These are phyloP conservation scores for Podotricha telesiphe DNA, from an alignment of 2,888 invertebrate species.

Conservation along the genomic window DNA sequence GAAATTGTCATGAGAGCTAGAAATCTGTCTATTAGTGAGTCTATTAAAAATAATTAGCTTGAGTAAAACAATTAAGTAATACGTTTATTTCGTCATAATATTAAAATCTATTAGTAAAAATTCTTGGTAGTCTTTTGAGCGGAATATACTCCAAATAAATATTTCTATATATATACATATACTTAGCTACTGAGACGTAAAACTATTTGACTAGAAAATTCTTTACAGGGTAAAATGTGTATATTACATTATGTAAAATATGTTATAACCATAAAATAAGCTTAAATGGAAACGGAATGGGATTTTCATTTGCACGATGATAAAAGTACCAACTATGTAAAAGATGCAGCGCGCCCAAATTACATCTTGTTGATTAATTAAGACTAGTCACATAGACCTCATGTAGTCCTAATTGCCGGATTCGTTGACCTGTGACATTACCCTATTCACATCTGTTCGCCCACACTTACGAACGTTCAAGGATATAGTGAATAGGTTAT, in stretches of 20 bases:
- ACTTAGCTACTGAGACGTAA: too few species aligned
- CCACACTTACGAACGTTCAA: slow-evolving; percentile 24
- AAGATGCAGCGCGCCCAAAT: neutral
- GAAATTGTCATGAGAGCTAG: neutral
- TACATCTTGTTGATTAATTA: slow-evolving; percentile 9
- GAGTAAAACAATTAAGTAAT: slow-evolving; percentile 3
- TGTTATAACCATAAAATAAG: too few species aligned
- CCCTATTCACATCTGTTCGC: slow-evolving; percentile 36
- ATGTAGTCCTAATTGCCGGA: slow-evolving; percentile 35
- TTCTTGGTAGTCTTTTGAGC: neutral
- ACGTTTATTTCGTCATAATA: neutral
- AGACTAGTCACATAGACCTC: slow-evolving; percentile 13
- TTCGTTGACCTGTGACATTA: slow-evolving; percentile 46
- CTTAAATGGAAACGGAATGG: too few species aligned
- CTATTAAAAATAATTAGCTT: slow-evolving; percentile 1
- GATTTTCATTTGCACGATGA: neutral
- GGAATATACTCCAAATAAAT: too few species aligned
- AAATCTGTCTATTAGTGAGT: neutral
- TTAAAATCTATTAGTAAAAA: neutral
- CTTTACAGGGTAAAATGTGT: too few species aligned
- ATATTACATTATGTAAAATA: too few species aligned
- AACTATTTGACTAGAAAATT: too few species aligned
- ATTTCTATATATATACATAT: too few species aligned
- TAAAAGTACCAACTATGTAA: neutral
- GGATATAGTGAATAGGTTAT: neutral